Base-by-base conservation (phyloP, 2,113 vertebrate genomes). In the Dinomys branickii region DNA sequence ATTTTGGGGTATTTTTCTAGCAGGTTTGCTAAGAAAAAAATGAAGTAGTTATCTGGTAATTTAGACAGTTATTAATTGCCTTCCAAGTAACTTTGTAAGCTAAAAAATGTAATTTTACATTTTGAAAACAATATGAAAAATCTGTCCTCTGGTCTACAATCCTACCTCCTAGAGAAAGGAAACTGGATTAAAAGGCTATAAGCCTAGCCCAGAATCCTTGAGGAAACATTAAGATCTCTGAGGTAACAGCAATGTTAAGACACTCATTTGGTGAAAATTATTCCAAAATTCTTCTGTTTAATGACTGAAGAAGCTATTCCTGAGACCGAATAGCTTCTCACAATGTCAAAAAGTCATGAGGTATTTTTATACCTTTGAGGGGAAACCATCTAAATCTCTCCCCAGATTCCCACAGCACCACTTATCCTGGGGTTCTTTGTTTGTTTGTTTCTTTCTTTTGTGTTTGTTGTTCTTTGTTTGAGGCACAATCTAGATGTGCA, bases 261-360 rank as follows among this genome's bases (percentile, higher is more conserved):
- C 26, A 82, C 58, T 87, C 3, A 38, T 14, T 26, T 85, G 26
- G 28, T 80, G 8, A 83, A 95, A 93, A 92, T 86, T 83, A 91
- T 91, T 77, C 13, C 54, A 85, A 50, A 90, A 94, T 41, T 14
- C 26, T 89, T 82, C 52, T 88, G 14, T 41, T 84, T 90, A 87
- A 78, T 67, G 33, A 90, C 4, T 85, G n/a, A n/a, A n/a, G n/a
- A n/a, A n/a, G n/a, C n/a, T n/a, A n/a, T n/a, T 90, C 28, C n/a
- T 71, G 52, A 35, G 61, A 65, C 26, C 11, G 41, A 54, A 56
- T 22, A 89, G 67, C 52, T 85, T 77, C 61, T 84, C 38, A 86
- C 24, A 78, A 54, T 83, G 33, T 80, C 54, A 78, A 90, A 87
- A 2, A n/a, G 50, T 89, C 30, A 47, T 67, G 22, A 94, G 3